Percentiles rank a stretch among this genome's conserved stretches.
These are phyloP conservation scores for Cacatua alba DNA, from an alignment of 2,113 vertebrate genomes.

Conservation along the genomic window DNA sequence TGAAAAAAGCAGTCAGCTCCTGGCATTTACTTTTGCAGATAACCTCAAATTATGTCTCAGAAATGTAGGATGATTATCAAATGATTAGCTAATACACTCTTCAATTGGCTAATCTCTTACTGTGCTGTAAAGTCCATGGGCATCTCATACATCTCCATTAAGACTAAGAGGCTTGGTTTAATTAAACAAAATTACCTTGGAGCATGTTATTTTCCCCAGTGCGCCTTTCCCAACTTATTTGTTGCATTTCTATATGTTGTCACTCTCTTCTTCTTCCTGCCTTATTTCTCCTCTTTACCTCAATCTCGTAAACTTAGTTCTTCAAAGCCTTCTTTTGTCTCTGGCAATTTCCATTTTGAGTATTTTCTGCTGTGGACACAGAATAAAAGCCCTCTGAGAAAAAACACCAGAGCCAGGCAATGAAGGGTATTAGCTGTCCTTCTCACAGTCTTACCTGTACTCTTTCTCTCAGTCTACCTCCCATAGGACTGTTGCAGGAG, in stretches of 20 bases:
- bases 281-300: not conserved
- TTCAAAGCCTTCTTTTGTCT: not conserved
- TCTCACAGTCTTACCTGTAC: not conserved
- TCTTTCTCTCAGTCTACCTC: not conserved
- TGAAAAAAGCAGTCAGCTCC: not conserved
- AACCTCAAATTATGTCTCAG: not conserved
- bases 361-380: not conserved
- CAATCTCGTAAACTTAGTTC: not conserved
- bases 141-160: not conserved
- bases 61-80: not conserved
- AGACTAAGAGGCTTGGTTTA: not conserved
- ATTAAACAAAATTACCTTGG: not conserved
- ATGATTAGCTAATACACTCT: not conserved
- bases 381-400: not conserved
- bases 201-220: accelerated
- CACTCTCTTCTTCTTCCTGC: not conserved
- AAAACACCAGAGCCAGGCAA: not conserved
- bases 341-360: not conserved
- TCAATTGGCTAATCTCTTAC: not conserved
- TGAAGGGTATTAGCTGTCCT: accelerated
- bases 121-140: not conserved
- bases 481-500: not conserved
- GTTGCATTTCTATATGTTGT: not conserved
- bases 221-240: not conserved
- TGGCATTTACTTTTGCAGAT: not conserved